A percentile compares a stretch with the other conserved stretches of the same genome.
phyloP scores from a whole-genome alignment of 2,797 vertebrate species.

The Pygocentrus nattereri region DNA sequence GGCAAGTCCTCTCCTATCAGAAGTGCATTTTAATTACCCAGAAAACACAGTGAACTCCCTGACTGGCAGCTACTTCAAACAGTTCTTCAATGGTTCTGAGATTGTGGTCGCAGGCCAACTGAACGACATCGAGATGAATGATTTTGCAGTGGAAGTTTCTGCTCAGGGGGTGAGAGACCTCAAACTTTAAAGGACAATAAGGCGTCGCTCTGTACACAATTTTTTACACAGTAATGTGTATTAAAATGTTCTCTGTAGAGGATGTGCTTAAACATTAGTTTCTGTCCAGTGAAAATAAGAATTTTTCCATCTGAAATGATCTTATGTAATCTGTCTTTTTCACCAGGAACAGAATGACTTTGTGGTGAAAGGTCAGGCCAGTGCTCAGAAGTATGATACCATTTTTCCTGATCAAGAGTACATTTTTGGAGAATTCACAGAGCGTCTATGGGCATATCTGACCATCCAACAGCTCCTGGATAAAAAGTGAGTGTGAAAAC shows the following conservation, averaged over 20 bases:
- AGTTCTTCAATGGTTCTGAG: conserved; percentile 89
- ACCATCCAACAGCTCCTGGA: conserved; percentile 89
- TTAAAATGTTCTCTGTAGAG: too few species aligned
- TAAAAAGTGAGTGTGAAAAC: conserved; percentile 71
- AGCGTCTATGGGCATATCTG: conserved; percentile 93
- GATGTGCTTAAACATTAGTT: too few species aligned
- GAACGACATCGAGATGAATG: conserved; percentile 68
- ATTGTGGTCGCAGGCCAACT: conserved; percentile 88
- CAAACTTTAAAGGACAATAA: not conserved
- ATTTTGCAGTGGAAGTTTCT: conserved; percentile 82
- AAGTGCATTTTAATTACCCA: conserved; percentile 84
- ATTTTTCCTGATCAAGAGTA: conserved; percentile 82
- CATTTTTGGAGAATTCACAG: conserved; percentile 90
- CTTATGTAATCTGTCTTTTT: not conserved
- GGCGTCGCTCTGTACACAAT: too few species aligned
- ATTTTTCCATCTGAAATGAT: too few species aligned
- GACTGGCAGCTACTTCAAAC: conserved; percentile 81
- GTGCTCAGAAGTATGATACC: conserved; percentile 70
- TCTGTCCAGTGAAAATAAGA: too few species aligned
- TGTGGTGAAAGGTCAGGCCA: conserved; percentile 73
- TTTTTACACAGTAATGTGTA: too few species aligned
- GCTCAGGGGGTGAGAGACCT: conserved; percentile 80
- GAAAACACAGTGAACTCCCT: conserved; percentile 75
- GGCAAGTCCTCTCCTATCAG: conserved; percentile 81
- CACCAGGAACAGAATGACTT: conserved; percentile 67